Percentiles rank a stretch among this genome's conserved stretches.
Conservation (phyloP, 2,888 invertebrate genomes). For the Aporophyla lueneburgensis region DNA sequence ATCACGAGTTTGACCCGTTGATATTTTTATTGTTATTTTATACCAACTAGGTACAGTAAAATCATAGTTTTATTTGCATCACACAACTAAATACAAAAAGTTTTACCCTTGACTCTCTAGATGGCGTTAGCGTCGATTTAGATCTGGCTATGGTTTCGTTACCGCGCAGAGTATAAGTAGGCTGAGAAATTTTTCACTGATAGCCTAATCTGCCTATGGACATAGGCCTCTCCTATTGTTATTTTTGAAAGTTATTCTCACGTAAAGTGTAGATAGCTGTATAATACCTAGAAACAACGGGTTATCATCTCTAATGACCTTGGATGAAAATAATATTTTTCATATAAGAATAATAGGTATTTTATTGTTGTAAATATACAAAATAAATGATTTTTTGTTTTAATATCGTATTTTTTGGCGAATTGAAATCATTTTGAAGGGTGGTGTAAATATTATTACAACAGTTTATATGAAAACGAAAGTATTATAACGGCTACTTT, state of each 20-base stretch:
- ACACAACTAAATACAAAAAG: not conserved
- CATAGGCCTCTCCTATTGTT: slow-evolving; percentile 35
- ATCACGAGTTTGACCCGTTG: not conserved
- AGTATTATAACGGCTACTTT: not conserved
- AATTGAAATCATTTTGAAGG: not conserved
- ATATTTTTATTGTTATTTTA: not conserved
- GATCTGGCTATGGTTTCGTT: slow-evolving; percentile 52
- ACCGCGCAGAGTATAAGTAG: slow-evolving; percentile 7
- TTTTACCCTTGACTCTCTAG: slow-evolving; percentile 32
- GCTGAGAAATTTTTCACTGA: rapidly evolving
- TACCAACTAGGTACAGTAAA: not conserved
- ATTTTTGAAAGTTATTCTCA: slow-evolving; percentile 39
- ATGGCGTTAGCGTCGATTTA: slow-evolving; percentile 45
- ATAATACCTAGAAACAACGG: no score
- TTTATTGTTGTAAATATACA: no score
- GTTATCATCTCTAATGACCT: no score
- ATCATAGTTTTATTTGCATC: not conserved
- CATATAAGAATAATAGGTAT: no score
- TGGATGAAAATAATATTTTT: no score
- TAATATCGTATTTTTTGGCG: not conserved
- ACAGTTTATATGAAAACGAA: no score
- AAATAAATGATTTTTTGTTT: not conserved
- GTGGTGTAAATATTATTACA: not conserved
- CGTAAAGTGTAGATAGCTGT: slow-evolving; percentile 25
- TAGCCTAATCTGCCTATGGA: slow-evolving; percentile 47